Percentiles rank a stretch among this genome's conserved stretches.
These are phyloP conservation scores for Hemicordylus capensis DNA, from an alignment of 2,113 vertebrate genomes.

Conservation along the genomic window DNA sequence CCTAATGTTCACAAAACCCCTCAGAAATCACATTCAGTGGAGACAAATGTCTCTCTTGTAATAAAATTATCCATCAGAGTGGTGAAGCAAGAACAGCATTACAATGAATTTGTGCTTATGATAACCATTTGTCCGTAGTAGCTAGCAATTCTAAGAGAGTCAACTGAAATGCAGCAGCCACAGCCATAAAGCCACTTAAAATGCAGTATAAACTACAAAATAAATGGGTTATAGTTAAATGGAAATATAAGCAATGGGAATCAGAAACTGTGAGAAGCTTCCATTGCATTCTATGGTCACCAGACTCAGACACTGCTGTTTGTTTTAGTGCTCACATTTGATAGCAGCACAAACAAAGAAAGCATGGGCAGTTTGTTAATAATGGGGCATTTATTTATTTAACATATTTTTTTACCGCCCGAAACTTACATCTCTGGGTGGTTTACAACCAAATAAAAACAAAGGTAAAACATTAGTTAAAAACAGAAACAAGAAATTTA, in stretches of 20 bases:
- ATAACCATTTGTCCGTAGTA: not conserved
- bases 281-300: not conserved
- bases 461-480: too few species aligned
- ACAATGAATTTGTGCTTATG: not conserved
- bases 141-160: not conserved
- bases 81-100: not conserved
- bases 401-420: too few species aligned
- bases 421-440: too few species aligned
- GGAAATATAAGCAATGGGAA: not conserved
- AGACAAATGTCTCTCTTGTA: not conserved
- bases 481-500: too few species aligned
- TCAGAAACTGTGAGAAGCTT: not conserved
- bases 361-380: not conserved
- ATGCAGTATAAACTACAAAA: slow-evolving; percentile 12
- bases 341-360: not conserved
- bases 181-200: not conserved
- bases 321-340: not conserved
- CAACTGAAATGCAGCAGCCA: not conserved
- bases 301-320: not conserved
- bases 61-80: slow-evolving; percentile 4
- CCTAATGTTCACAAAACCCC: not conserved
- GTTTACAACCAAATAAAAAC: too few species aligned
- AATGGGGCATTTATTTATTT: too few species aligned
- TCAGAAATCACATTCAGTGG: slow-evolving; percentile 1
- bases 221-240: not conserved